These are phyloP conservation scores for Neolamprologus longior DNA, from an alignment of 2,113 vertebrate genomes.

Conservation along the genomic window DNA sequence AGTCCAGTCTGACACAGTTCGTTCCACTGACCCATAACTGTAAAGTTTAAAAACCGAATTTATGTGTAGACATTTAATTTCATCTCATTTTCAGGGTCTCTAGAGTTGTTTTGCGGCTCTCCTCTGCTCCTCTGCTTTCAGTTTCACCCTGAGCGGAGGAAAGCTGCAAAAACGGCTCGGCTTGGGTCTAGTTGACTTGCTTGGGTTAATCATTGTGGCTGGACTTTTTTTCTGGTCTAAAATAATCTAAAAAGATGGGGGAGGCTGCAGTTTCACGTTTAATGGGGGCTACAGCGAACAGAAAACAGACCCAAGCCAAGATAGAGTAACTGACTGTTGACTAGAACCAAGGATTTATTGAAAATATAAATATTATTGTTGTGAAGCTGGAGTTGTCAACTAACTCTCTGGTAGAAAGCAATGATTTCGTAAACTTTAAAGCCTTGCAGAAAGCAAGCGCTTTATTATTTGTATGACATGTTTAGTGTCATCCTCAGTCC, in stretches of 20 bases:
- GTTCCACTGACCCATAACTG: background rate
- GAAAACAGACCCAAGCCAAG: background rate
- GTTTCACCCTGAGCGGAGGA: background rate
- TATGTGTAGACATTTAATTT: background rate
- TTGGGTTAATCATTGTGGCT: background rate
- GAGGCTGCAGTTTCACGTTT: background rate
- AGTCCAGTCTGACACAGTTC: background rate
- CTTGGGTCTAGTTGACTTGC: background rate
- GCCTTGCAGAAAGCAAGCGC: background rate
- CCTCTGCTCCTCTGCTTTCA: background rate
- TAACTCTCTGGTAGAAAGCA: background rate
- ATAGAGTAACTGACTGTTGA: background rate
- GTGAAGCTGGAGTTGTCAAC: background rate
- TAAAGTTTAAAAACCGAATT: background rate
- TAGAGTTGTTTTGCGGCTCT: background rate
- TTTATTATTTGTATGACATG: background rate
- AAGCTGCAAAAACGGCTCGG: background rate
- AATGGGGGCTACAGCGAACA: background rate
- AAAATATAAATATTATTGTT: background rate
- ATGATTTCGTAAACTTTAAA: background rate
- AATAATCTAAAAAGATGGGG: background rate
- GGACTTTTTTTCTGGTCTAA: background rate
- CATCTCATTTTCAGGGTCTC: background rate
- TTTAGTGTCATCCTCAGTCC: background rate
- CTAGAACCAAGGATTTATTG: background rate